Evolutionary conservation across 2,888 invertebrate species (phyloP).

Genomic region (Pomacea canaliculata): DNA sequence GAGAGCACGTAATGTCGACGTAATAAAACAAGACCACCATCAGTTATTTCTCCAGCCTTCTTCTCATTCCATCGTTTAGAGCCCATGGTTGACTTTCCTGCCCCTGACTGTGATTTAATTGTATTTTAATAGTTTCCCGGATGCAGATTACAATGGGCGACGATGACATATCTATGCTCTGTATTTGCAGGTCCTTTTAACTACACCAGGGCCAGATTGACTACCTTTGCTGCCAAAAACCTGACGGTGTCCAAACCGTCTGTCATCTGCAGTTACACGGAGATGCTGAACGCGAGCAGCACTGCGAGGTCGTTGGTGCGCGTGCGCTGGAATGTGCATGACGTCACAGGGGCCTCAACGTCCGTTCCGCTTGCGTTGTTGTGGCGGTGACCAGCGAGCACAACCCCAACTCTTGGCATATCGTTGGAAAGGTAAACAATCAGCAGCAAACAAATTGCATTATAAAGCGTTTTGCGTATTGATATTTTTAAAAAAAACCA

Average conservation of each 20-base stretch:
- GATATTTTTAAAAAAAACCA: too few relatives aligned
- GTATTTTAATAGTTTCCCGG: too few relatives aligned
- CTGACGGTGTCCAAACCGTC: slow-evolving; percentile 11
- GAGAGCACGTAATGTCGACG: too few relatives aligned
- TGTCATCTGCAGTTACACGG: slow-evolving; percentile 22
- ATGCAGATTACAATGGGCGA: too few relatives aligned
- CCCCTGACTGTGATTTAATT: too few relatives aligned
- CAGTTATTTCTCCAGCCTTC: too few relatives aligned
- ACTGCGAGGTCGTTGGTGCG: slow-evolving; percentile 13
- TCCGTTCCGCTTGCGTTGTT: slow-evolving; percentile 21
- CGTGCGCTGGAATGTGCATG: slow-evolving; percentile 23
- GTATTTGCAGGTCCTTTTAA: not conserved
- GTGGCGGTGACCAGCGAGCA: not conserved
- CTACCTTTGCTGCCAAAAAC: not conserved
- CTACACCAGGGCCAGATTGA: not conserved
- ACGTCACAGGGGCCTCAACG: slow-evolving; percentile 16
- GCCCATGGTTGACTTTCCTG: too few relatives aligned
- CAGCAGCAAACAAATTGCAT: too few relatives aligned
- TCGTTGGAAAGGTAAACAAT: not conserved
- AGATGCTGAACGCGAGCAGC: not conserved
- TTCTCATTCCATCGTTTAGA: too few relatives aligned
- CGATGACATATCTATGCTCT: too few relatives aligned
- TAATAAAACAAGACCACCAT: too few relatives aligned
- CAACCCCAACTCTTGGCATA: not conserved
- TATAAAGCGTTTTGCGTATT: too few relatives aligned